Evolutionary conservation across 2,113 vertebrate species (phyloP), one percentile per base, ranked within the genome.

Genomic region (Albula goreensis): DNA sequence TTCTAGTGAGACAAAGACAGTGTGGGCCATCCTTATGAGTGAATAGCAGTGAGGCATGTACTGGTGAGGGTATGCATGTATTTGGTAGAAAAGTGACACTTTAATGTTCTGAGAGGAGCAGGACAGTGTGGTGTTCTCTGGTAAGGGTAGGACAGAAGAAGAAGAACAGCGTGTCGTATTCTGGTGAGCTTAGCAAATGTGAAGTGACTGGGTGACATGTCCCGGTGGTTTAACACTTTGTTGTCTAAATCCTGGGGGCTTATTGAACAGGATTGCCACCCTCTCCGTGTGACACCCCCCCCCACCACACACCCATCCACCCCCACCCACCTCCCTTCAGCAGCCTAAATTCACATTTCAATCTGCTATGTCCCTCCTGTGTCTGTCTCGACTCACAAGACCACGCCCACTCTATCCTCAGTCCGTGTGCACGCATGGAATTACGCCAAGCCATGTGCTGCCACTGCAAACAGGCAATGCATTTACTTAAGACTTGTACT

Each of bases 201-300:
- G 86, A 89, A 90, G 88, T 87, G 88, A 89, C 89, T 90, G 89
- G 86, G 84, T 87, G 87, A 90, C 88, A 89, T 88, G 88, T 87
- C 84, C 83, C 86, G 87, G 89, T 89, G 81, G 81, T 84, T 88
- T 89, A 88, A 88, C 86, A 88, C 87, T 89, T 88, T 89, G 85
- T 87, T 87, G 83, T 90, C 86, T 90, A 87, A 89, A 90, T 89
- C 86, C 85, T 50, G 49, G 81, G 52, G 63, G 78, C 50, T 83
- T 86, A 86, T 86, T 83, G 82, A 81, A 85, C 78, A 84, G 79
- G n/a, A 63, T 50, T 53, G 82, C 82, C 86, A 88, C 78, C 78
- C 85, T 63, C 85, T 80, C 85, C 56, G 22, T 80, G 85, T 74
- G 60, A 56, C 22, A n/a, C 50, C 78, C 78, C 51, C 83, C 87